phyloP scores from a whole-genome alignment of 1,140 invertebrate genomes.

The Drosophila willistoni region DNA sequence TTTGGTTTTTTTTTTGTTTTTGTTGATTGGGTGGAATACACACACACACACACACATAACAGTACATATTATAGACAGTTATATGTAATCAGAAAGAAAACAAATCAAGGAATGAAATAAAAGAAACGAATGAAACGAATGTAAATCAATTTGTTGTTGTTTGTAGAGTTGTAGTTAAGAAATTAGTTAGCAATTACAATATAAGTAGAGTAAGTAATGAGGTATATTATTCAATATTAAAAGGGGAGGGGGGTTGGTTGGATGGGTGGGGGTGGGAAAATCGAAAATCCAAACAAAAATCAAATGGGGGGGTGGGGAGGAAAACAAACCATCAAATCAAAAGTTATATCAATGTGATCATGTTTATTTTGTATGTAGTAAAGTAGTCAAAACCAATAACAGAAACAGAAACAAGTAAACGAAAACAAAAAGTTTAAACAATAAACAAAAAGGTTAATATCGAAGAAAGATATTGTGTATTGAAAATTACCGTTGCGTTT shows the following conservation, averaged over 20 bases:
- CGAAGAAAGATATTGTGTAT: slow-evolving; percentile 22
- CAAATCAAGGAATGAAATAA: slow-evolving; percentile 71
- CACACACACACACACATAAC: slow-evolving; percentile 62
- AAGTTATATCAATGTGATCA: slow-evolving; percentile 2
- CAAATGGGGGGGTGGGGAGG: not conserved
- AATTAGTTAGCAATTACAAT: slow-evolving; percentile 59
- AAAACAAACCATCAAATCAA: no score
- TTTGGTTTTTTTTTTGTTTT: slow-evolving; percentile 50
- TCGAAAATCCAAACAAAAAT: not conserved
- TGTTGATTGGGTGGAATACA: slow-evolving; percentile 72
- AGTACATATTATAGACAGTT: slow-evolving; percentile 74
- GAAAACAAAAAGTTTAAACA: not conserved
- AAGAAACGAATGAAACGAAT: slow-evolving; percentile 70
- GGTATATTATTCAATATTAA: not conserved
- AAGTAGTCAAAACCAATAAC: not conserved
- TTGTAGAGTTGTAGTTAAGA: slow-evolving; percentile 53
- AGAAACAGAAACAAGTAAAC: not conserved
- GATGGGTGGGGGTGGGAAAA: no score
- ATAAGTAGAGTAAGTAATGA: slow-evolving; percentile 33
- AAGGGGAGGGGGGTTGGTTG: no score
- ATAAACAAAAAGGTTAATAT: slow-evolving; percentile 22
- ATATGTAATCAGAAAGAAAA: slow-evolving; percentile 68
- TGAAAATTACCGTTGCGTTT: slow-evolving; percentile 87
- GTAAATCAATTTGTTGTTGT: slow-evolving; percentile 63
- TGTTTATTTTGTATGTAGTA: slow-evolving; percentile 9